Conservation (phyloP, 2,888 invertebrate species). For the Ormyrus pomaceus region DNA sequence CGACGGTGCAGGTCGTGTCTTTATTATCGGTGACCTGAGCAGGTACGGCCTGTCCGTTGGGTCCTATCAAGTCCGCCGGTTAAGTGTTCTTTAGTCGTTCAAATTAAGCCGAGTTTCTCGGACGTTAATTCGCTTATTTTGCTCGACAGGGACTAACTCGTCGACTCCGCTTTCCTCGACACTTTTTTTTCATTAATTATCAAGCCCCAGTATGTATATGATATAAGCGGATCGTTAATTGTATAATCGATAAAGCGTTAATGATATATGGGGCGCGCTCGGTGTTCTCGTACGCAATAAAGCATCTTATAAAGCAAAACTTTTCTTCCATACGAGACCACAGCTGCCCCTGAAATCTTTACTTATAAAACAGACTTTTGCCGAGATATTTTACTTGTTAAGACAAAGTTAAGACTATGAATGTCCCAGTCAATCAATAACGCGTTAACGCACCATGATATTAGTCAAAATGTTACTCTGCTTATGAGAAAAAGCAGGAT, state of each 20-base stretch:
- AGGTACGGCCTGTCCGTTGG: conserved; percentile 92
- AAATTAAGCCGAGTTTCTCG: conserved; percentile 20
- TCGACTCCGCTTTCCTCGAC: conserved; percentile 6
- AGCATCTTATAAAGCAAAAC: neutral
- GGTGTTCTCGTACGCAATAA: conserved; percentile 7
- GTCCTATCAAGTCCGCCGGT: conserved; percentile 81
- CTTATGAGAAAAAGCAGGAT: no score
- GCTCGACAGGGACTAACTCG: conserved; percentile 4
- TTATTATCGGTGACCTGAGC: conserved; percentile 92
- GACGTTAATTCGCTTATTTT: conserved; percentile 18
- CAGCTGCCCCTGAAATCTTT: conserved; percentile 12
- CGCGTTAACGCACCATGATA: no score
- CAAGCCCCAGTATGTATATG: conserved; percentile 9
- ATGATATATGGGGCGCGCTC: neutral
- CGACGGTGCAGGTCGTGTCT: conserved; percentile 89
- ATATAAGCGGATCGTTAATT: conserved; percentile 36
- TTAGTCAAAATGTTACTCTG: no score
- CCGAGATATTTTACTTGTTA: conserved; percentile 17
- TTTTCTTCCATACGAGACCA: conserved; percentile 13
- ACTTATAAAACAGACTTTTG: conserved; percentile 20
- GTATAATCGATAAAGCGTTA: conserved; percentile 43
- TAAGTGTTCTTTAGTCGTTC: conserved; percentile 33
- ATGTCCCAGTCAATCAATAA: conserved; percentile 17
- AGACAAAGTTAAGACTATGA: neutral
- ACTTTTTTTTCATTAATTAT: conserved; percentile 12